Percentiles rank a stretch among this genome's conserved stretches.
Evolutionary conservation across 2,113 vertebrate genomes (phyloP).

Genomic region (pig (Sus scrofa)): T2T-Sscrofa CM000817.6:110088001-110088500

Average conservation of each 20-base stretch:
- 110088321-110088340: too few relatives aligned
- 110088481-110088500: too few relatives aligned
- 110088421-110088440: too few relatives aligned
- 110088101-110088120: not conserved
- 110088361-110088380: too few relatives aligned
- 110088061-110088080: not conserved
- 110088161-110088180: not conserved
- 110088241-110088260: not conserved
- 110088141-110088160: not conserved
- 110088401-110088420: too few relatives aligned
- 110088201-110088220: not conserved
- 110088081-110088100: not conserved
- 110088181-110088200: not conserved
- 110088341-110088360: too few relatives aligned
- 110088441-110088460: too few relatives aligned
- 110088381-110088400: too few relatives aligned
- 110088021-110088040: not conserved
- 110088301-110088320: too few relatives aligned
- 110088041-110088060: conserved; percentile 33
- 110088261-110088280: not conserved
- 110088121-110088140: not conserved
- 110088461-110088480: too few relatives aligned
- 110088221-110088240: not conserved
- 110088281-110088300: too few relatives aligned
- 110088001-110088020: not conserved